Evolutionary conservation across 2,113 vertebrate species (phyloP).

Genomic region (Ariopsis seemanni): DNA sequence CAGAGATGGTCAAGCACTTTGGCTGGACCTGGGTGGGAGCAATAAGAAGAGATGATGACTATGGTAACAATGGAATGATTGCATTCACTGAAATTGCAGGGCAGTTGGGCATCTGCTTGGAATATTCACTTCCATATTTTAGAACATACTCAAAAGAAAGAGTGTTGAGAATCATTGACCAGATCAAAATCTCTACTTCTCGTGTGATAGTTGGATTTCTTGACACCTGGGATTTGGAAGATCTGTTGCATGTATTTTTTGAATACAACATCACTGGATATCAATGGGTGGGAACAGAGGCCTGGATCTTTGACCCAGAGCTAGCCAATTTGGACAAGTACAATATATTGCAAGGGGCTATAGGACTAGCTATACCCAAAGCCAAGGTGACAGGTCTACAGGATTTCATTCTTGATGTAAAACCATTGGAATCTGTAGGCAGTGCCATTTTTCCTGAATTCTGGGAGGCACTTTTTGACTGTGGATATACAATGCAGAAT

Average conservation of each 20-base stretch:
- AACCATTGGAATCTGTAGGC: constrained; percentile 55
- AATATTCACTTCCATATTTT: constrained; percentile 36
- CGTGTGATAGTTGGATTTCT: constrained; percentile 69
- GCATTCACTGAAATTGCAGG: constrained; percentile 16
- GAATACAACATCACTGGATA: constrained; percentile 67
- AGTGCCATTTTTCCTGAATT: constrained; percentile 63
- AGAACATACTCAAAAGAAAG: constrained; percentile 56
- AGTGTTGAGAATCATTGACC: constrained; percentile 62
- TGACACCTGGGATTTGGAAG: constrained; percentile 60
- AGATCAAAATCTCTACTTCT: constrained; percentile 59
- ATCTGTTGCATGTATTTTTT: constrained; percentile 59
- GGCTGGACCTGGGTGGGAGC: constrained; percentile 38
- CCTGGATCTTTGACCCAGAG: constrained; percentile 68
- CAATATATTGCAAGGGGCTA: constrained; percentile 65
- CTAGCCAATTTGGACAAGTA: constrained; percentile 54
- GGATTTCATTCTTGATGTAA: constrained; percentile 68
- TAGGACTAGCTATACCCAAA: constrained; percentile 63
- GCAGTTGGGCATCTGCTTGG: constrained; percentile 34
- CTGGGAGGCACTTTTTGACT: constrained; percentile 68
- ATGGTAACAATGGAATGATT: constrained; percentile 27
- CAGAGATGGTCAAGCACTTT: constrained; percentile 28
- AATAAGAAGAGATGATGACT: constrained; percentile 32
- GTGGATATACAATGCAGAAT: constrained; percentile 49
- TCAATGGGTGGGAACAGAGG: constrained; percentile 73
- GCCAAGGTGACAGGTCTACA: constrained; percentile 61